Evolutionary conservation across 2,888 invertebrate species (phyloP).

Genomic region (Pachydiplax longipennis): DNA sequence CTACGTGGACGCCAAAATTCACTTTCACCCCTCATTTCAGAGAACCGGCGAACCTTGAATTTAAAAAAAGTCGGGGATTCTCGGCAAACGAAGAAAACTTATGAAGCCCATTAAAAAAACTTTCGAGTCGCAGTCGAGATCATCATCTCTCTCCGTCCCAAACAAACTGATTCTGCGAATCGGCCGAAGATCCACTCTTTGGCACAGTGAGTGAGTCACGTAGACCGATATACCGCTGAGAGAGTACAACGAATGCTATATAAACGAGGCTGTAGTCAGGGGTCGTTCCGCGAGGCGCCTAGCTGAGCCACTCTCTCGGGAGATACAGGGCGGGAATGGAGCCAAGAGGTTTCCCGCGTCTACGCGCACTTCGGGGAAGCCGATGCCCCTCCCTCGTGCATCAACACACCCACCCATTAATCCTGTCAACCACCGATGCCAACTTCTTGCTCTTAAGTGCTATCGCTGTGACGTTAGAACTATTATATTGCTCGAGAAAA

Average conservation of each 20-base stretch:
- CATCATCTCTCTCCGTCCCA: background rate
- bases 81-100: too few relatives aligned
- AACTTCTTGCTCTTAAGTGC: too few relatives aligned
- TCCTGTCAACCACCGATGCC: background rate
- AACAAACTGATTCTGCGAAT: background rate
- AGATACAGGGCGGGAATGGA: background rate
- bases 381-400: background rate
- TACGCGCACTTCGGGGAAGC: background rate
- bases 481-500: too few relatives aligned
- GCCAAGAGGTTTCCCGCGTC: background rate
- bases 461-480: too few relatives aligned
- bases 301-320: background rate
- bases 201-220: background rate
- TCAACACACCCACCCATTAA: background rate
- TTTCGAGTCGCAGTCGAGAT: background rate
- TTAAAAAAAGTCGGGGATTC: too few relatives aligned
- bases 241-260: background rate
- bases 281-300: background rate
- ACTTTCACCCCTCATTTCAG: too few relatives aligned
- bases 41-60: too few relatives aligned
- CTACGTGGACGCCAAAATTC: too few relatives aligned
- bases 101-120: too few relatives aligned
- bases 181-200: background rate
- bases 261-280: background rate
- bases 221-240: background rate